Evolutionary conservation across 2,888 invertebrate species (phyloP).

Genomic region (Ligdia adustata): DNA sequence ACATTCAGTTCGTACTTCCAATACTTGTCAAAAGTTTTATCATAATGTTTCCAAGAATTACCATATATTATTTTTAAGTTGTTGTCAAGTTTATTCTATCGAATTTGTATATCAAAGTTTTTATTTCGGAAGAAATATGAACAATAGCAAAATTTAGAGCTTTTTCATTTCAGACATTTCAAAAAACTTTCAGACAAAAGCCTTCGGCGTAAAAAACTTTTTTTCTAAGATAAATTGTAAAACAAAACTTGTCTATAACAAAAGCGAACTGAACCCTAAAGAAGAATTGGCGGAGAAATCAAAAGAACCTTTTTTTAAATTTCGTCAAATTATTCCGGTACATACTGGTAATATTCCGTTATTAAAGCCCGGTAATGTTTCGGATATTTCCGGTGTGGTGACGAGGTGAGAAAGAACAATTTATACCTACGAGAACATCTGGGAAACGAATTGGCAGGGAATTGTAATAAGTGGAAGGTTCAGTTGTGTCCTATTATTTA

Average conservation of each 20-base stretch:
- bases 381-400: conserved; percentile 9
- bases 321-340: neutral
- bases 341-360: neutral
- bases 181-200: neutral
- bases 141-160: no score
- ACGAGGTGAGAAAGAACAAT: conserved; percentile 31
- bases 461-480: conserved; percentile 29
- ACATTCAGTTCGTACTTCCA: no score
- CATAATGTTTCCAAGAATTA: no score
- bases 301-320: conserved; percentile 11
- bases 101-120: no score
- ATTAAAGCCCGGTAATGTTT: neutral
- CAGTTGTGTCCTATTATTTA: conserved; percentile 8
- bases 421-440: conserved; percentile 24
- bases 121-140: no score
- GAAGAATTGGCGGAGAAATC: conserved; percentile 7
- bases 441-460: conserved; percentile 34
- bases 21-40: no score
- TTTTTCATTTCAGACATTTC: no score
- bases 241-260: conserved; percentile 4
- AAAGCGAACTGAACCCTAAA: neutral
- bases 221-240: neutral
- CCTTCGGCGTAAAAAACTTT: neutral
- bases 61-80: no score
- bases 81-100: no score